These are phyloP conservation scores for Indicator maculatus DNA, from an alignment of 2,113 vertebrate species.

Conservation along the genomic window DNA sequence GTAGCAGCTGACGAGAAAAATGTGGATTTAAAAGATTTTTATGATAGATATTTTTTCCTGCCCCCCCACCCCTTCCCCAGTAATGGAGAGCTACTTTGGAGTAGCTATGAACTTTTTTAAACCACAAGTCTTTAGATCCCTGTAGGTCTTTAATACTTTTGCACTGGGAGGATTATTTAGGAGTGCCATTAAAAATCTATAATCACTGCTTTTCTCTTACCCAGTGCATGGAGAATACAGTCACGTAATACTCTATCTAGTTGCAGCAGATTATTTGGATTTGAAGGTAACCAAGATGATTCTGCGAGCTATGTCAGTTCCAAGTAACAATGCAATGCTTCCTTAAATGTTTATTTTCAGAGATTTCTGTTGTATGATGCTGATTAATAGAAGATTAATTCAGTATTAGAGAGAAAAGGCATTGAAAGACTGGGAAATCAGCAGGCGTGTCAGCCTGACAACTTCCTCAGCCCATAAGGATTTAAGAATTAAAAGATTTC, in stretches of 20 bases:
- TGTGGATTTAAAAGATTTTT: neutral
- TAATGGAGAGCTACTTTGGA: neutral
- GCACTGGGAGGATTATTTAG: neutral
- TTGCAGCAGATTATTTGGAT: conserved; percentile 15
- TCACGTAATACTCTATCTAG: neutral
- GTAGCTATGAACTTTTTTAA: neutral
- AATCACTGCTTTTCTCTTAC: neutral
- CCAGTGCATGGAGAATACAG: neutral
- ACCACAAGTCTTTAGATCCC: neutral
- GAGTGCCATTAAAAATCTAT: neutral
- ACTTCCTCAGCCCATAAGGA: neutral
- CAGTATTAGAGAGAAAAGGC: neutral
- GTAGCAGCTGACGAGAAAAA: neutral
- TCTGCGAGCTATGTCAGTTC: neutral
- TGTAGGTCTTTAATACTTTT: neutral
- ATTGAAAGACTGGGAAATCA: neutral
- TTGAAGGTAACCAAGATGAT: neutral
- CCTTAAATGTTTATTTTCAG: neutral
- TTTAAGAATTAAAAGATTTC: conserved; percentile 27
- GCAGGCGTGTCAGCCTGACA: neutral
- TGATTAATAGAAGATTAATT: neutral
- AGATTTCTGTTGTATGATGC: neutral
- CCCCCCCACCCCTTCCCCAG: no score
- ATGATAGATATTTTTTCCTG: neutral
- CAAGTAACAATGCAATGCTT: neutral